These are phyloP conservation scores for Petrophora chlorosata DNA, from an alignment of 2,888 invertebrate genomes.

Conservation along the genomic window DNA sequence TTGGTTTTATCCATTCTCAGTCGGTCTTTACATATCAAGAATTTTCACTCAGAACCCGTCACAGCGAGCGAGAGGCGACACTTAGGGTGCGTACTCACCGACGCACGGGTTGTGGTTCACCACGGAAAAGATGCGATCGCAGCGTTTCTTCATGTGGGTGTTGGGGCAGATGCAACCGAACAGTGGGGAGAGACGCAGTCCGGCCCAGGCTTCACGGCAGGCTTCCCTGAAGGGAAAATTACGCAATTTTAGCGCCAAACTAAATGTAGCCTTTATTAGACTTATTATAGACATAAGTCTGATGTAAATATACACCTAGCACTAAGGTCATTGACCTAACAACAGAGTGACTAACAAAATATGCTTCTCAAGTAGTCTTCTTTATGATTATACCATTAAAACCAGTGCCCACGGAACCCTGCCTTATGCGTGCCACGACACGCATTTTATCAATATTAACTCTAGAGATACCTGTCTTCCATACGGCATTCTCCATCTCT, in stretches of 20 bases:
- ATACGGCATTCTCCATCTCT: conserved; percentile 94
- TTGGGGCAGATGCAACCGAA: conserved; percentile 97
- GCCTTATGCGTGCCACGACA: too few species aligned
- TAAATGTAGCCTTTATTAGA: too few species aligned
- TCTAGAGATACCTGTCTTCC: conserved; percentile 89
- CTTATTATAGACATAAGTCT: too few species aligned
- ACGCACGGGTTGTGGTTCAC: conserved; percentile 97
- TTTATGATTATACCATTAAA: too few species aligned
- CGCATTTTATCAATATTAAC: neutral
- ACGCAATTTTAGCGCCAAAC: too few species aligned
- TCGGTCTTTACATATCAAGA: neutral
- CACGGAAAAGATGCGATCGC: conserved; percentile 93
- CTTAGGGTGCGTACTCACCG: conserved; percentile 86
- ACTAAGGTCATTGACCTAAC: too few species aligned
- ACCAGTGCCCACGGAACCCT: too few species aligned
- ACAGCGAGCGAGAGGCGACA: conserved; percentile 48
- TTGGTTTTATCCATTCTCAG: neutral
- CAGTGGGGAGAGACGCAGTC: conserved; percentile 93
- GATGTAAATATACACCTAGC: too few species aligned
- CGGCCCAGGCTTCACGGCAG: conserved; percentile 95
- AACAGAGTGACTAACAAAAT: too few species aligned
- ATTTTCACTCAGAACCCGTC: conserved; percentile 65
- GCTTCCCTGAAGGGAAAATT: conserved; percentile 91
- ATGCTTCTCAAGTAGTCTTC: too few species aligned
- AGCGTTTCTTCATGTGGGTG: conserved; percentile 93